A percentile compares a stretch with the other conserved stretches of the same genome.
Conservation (phyloP, 2,888 invertebrate genomes). For the Leucophenga maculata region DNA sequence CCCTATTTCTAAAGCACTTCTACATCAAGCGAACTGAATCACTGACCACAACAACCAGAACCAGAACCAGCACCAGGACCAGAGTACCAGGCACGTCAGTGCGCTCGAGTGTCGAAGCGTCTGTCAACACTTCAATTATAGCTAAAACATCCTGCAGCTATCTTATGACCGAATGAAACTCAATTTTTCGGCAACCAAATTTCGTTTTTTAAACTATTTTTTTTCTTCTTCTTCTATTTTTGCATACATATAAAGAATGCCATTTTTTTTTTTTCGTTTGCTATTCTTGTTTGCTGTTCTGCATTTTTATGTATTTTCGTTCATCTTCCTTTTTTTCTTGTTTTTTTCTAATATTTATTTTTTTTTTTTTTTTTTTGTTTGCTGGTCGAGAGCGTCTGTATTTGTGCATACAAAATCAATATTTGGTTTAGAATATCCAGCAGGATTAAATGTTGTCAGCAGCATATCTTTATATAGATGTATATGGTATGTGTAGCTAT, state of each 20-base stretch:
- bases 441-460: conserved; percentile 19
- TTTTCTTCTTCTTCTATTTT: no score
- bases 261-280: neutral
- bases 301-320: neutral
- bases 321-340: neutral
- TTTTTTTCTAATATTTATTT: neutral
- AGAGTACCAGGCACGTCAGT: neutral
- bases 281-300: neutral
- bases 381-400: neutral
- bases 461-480: neutral
- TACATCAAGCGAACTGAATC: no score
- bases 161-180: neutral
- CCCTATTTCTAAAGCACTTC: no score
- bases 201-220: no score
- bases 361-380: neutral
- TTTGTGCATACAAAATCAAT: conserved; percentile 20
- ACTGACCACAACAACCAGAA: no score
- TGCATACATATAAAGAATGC: neutral
- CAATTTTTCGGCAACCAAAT: no score
- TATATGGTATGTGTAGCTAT: no score
- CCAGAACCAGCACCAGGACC: neutral
- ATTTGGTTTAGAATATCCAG: conserved; percentile 22
- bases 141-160: neutral
- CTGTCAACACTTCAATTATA: conserved; percentile 13
- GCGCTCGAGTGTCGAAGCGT: neutral